Evolutionary conservation across 2,113 vertebrate genomes (phyloP).

Genomic region (Onychostruthus taczanowskii): DNA sequence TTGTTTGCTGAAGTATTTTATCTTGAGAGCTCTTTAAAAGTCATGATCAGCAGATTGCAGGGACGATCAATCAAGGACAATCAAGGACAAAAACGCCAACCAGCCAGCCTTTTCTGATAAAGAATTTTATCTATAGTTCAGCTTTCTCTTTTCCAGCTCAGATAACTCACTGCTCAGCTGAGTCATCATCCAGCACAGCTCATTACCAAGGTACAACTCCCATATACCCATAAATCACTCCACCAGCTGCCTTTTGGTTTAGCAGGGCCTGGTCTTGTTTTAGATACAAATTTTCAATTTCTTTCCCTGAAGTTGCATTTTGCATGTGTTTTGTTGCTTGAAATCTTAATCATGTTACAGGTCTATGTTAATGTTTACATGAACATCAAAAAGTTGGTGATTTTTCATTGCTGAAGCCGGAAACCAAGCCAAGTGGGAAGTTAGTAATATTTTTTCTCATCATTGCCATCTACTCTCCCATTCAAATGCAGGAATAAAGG

Average conservation of each 20-base stretch:
- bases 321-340: not conserved
- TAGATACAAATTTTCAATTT: not conserved
- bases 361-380: not conserved
- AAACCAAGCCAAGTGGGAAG: not conserved
- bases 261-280: not conserved
- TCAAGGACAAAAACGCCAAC: not conserved
- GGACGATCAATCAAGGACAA: not conserved
- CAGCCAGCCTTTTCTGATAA: not conserved
- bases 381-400: not conserved
- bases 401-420: not conserved
- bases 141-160: conserved; percentile 33
- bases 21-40: not conserved
- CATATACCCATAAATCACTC: not conserved
- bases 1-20: not conserved
- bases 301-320: not conserved
- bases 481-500: not conserved
- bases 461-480: not conserved
- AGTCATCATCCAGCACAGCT: not conserved
- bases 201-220: not conserved
- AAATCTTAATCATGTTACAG: not conserved
- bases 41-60: conserved; percentile 6
- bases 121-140: not conserved
- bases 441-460: not conserved
- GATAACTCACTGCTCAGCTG: conserved; percentile 25
- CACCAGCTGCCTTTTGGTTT: not conserved